Evolutionary conservation across 2,797 vertebrate species (phyloP).

Genomic region (Sandelia bainsii): DNA sequence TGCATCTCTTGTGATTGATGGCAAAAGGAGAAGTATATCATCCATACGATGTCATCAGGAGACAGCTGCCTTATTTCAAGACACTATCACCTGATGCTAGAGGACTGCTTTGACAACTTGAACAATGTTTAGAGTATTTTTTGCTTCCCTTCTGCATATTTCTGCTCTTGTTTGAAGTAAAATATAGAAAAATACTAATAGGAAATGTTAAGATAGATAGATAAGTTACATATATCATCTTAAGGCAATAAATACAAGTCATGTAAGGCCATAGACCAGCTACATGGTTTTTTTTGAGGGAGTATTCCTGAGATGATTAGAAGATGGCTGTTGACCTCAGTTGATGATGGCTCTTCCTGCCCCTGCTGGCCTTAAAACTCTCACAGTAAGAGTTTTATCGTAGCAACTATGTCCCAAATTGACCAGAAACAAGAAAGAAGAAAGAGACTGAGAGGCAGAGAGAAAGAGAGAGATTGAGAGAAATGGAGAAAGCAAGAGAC

Average conservation of each 20-base stretch:
- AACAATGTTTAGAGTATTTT: background rate
- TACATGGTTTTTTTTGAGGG: slow-evolving; percentile 2
- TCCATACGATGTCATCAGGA: slow-evolving; percentile 55
- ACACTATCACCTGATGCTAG: slow-evolving; percentile 5
- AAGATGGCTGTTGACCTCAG: slow-evolving; percentile 53
- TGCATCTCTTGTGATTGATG: slow-evolving; percentile 72
- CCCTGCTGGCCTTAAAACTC: slow-evolving; percentile 38
- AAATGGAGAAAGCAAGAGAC: slow-evolving; percentile 54
- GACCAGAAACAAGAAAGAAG: slow-evolving; percentile 57
- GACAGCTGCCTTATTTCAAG: slow-evolving; percentile 50
- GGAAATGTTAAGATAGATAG: background rate
- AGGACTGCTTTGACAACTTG: slow-evolving; percentile 1
- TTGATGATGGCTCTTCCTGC: slow-evolving; percentile 20
- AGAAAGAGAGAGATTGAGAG: slow-evolving; percentile 58
- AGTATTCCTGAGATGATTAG: slow-evolving; percentile 17
- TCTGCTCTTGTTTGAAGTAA: background rate
- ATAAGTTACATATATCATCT: background rate
- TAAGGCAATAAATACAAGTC: background rate
- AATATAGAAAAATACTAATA: background rate
- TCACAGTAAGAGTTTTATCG: slow-evolving; percentile 34
- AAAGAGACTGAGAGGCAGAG: slow-evolving; percentile 51
- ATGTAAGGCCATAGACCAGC: slow-evolving; percentile 23
- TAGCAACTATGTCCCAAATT: slow-evolving; percentile 62
- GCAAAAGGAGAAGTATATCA: slow-evolving; percentile 64
- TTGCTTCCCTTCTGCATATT: background rate